Conservation (phyloP, 1,140 invertebrate genomes). For the Leguminivora glycinivorella region DNA sequence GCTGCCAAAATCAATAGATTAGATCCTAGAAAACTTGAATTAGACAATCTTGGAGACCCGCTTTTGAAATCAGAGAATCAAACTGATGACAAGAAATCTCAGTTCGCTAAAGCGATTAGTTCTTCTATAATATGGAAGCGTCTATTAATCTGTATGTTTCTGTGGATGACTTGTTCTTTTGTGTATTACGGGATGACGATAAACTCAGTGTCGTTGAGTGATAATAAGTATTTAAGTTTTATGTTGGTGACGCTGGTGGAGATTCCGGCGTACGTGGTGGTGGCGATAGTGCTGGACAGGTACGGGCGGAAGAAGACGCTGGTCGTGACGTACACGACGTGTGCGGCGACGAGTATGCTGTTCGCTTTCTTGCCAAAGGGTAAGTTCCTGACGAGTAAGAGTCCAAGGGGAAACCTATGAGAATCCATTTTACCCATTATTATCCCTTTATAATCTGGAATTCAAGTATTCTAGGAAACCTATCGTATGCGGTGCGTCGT, state of each 20-base stretch:
- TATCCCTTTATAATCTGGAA: too few relatives aligned
- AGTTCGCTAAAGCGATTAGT: constrained; percentile 72
- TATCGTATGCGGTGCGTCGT: too few relatives aligned
- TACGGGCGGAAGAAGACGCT: constrained; percentile 81
- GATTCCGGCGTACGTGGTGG: constrained; percentile 85
- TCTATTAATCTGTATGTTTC: constrained; percentile 83
- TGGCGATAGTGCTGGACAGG: constrained; percentile 82
- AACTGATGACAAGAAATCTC: constrained; percentile 57
- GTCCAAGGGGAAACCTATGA: neutral
- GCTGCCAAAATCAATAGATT: constrained; percentile 86
- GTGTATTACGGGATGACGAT: constrained; percentile 91
- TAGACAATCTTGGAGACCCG: constrained; percentile 75
- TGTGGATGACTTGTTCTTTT: constrained; percentile 86
- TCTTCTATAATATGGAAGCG: constrained; percentile 82
- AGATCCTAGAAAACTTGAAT: constrained; percentile 78
- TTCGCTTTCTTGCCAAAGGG: constrained; percentile 74
- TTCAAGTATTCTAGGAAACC: too few relatives aligned
- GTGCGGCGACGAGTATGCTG: constrained; percentile 64
- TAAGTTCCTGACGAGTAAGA: constrained; percentile 48
- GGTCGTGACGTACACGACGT: constrained; percentile 59
- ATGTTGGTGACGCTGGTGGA: constrained; percentile 85
- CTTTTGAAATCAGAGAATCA: constrained; percentile 59
- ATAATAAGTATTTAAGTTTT: constrained; percentile 84
- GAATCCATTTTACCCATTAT: too few relatives aligned
- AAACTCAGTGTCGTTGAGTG: constrained; percentile 88